Evolutionary conservation across 2,888 invertebrate species (phyloP).

Genomic region (Dryococelus australis): DNA sequence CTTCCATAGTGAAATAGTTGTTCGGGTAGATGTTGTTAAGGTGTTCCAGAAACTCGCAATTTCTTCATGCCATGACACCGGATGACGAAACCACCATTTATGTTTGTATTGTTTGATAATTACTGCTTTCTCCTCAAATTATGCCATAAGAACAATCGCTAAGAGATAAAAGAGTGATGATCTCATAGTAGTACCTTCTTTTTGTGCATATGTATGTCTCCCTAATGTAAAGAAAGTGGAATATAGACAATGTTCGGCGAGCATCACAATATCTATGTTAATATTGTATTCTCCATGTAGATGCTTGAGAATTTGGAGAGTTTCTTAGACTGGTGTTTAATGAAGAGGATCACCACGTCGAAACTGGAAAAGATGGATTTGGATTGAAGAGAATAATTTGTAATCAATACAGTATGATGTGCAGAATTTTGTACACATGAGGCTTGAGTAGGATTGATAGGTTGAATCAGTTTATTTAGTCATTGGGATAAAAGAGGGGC

Average conservation of each 20-base stretch:
- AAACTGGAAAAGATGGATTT: constrained; percentile 21
- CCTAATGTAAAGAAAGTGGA: background rate
- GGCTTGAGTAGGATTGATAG: background rate
- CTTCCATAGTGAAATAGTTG: background rate
- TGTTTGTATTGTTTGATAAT: background rate
- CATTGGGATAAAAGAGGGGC: constrained; percentile 11
- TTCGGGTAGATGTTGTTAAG: background rate
- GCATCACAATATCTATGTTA: background rate
- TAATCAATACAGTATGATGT: background rate
- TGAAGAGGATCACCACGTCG: constrained; percentile 32
- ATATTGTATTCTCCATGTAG: background rate
- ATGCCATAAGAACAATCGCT: background rate
- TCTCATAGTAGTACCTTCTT: background rate
- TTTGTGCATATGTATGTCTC: background rate
- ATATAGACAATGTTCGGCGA: background rate
- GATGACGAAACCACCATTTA: background rate
- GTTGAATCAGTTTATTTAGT: background rate
- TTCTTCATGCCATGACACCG: background rate
- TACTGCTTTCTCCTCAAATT: background rate
- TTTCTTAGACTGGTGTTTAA: constrained; percentile 24
- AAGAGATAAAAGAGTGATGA: background rate
- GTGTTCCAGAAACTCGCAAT: background rate
- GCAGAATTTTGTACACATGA: background rate
- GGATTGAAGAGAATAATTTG: constrained; percentile 18
- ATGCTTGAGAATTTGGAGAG: background rate